A percentile compares a stretch with the other conserved stretches of the same genome.
These are phyloP conservation scores for Eristalis arbustorum DNA, from an alignment of 2,888 invertebrate species.

Conservation along the genomic window DNA sequence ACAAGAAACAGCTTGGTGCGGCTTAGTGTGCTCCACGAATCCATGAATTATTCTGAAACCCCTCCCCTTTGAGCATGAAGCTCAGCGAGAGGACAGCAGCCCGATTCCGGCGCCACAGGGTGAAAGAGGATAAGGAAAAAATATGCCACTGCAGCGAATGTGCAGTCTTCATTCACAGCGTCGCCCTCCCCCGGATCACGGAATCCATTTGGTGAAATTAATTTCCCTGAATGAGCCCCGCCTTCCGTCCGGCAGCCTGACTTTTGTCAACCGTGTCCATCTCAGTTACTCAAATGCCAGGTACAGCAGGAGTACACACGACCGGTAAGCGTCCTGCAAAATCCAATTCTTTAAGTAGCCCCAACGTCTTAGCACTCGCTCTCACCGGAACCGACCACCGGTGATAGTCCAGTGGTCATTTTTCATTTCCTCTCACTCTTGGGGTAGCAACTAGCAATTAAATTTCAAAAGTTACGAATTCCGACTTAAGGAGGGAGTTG, in stretches of 20 bases:
- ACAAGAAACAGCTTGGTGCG: background rate
- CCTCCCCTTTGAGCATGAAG: background rate
- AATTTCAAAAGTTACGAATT: slow-evolving; percentile 14
- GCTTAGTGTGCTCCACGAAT: slow-evolving; percentile 8
- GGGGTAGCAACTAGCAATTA: slow-evolving; percentile 20
- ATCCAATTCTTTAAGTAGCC: slow-evolving; percentile 63
- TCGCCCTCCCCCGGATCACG: background rate
- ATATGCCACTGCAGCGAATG: slow-evolving; percentile 43
- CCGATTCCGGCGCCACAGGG: background rate
- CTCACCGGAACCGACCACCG: slow-evolving; percentile 6
- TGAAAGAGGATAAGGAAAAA: background rate
- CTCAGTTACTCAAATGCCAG: background rate
- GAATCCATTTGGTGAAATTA: slow-evolving; percentile 64
- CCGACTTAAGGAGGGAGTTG: background rate
- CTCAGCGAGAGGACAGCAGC: background rate
- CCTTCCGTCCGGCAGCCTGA: slow-evolving; percentile 3
- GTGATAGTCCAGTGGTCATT: slow-evolving; percentile 2
- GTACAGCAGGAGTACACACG: background rate
- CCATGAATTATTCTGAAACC: slow-evolving; percentile 40
- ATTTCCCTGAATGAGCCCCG: slow-evolving; percentile 39
- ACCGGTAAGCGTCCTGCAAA: slow-evolving; percentile 23
- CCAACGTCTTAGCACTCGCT: background rate
- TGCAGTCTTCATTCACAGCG: background rate
- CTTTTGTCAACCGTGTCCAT: slow-evolving; percentile 26
- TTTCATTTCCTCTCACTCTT: background rate